Evolutionary conservation across 1,140 invertebrate genomes (phyloP).

Genomic region (Limonius californicus): DNA sequence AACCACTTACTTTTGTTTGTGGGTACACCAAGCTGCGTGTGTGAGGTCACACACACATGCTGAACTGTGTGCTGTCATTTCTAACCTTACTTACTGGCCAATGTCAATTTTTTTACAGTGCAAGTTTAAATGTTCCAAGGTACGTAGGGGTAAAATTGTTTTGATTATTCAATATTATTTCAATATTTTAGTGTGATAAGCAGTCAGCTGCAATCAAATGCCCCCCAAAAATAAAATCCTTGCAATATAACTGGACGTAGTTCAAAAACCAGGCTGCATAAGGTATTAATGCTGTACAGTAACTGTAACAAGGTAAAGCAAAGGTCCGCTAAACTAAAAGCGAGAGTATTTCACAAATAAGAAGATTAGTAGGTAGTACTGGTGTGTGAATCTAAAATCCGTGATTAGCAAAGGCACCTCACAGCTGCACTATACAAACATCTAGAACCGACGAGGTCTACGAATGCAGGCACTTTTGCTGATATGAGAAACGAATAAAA

Average conservation of each 20-base stretch:
- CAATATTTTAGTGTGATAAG: no score
- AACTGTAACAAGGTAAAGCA: constrained; percentile 7
- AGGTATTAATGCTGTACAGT: not conserved
- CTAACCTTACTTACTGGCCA: no score
- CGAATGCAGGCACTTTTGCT: constrained; percentile 18
- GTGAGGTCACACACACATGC: no score
- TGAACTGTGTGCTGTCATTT: no score
- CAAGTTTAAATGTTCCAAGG: no score
- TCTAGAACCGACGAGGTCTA: constrained; percentile 31
- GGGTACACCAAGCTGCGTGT: no score
- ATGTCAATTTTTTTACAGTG: no score
- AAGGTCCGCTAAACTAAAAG: not conserved
- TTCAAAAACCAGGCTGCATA: constrained; percentile 11
- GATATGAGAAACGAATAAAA: constrained; percentile 15
- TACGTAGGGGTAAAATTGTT: no score
- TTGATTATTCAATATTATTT: no score
- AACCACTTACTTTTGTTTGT: no score
- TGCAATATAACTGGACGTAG: not conserved
- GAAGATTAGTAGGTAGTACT: not conserved
- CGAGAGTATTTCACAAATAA: constrained; percentile 3
- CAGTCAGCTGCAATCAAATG: not conserved
- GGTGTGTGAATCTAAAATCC: constrained; percentile 2
- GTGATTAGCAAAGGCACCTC: constrained; percentile 14
- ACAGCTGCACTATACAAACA: constrained; percentile 5
- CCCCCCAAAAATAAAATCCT: not conserved